Conservation (phyloP, 1,140 invertebrate genomes). For the Andrena cerasifolii region DNA sequence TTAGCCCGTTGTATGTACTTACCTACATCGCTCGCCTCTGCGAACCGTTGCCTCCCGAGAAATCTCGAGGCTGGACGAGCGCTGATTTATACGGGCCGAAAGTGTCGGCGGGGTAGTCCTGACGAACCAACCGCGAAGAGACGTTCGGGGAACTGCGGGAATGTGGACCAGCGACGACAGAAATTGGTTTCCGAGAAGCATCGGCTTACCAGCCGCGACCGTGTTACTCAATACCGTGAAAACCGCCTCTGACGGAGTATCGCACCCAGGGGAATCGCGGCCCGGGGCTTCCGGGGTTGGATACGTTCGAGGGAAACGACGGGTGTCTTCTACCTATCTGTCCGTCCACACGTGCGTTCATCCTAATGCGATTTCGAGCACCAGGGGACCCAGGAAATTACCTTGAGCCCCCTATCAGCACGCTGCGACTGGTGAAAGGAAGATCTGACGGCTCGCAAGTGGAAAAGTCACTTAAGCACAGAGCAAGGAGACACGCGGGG, state of each 20-base stretch:
- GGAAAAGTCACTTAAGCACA: too few relatives aligned
- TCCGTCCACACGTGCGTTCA: neutral
- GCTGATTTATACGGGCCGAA: constrained; percentile 32
- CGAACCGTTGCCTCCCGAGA: constrained; percentile 6
- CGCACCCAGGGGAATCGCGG: constrained; percentile 51
- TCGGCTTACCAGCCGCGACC: constrained; percentile 2
- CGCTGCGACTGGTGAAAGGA: too few relatives aligned
- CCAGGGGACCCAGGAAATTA: constrained; percentile 27
- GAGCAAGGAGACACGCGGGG: too few relatives aligned
- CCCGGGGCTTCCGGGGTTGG: constrained; percentile 42
- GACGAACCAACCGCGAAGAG: constrained; percentile 3
- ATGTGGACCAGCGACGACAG: constrained; percentile 21
- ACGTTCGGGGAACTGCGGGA: constrained; percentile 32
- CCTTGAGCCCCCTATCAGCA: neutral
- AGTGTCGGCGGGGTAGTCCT: neutral
- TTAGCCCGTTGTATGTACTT: too few relatives aligned
- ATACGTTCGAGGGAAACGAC: constrained; percentile 12
- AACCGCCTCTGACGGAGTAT: constrained; percentile 39
- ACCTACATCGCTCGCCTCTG: neutral
- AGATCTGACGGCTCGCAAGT: too few relatives aligned
- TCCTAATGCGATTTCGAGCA: neutral
- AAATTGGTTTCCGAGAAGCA: constrained; percentile 55
- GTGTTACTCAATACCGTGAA: constrained; percentile 53
- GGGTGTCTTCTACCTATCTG: neutral
- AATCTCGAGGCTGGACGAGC: neutral